These are phyloP conservation scores for Odontamblyopus rebecca DNA, from an alignment of 2,797 vertebrate genomes.

Conservation along the genomic window DNA sequence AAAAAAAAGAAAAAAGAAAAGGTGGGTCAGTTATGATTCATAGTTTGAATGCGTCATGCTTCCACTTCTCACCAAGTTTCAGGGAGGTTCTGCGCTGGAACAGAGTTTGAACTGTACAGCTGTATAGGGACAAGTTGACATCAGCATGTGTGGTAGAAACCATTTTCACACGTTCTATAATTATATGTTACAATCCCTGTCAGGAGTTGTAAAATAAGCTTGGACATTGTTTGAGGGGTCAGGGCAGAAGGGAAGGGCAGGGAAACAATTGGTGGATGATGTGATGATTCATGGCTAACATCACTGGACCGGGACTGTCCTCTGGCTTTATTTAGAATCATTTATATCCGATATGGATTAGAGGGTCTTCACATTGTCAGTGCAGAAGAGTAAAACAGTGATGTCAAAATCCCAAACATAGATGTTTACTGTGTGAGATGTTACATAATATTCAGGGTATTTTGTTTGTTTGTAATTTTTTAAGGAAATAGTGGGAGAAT, in stretches of 20 bases:
- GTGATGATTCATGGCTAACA: not conserved
- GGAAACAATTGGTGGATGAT: constrained; percentile 8
- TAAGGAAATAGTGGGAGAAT: too few relatives aligned
- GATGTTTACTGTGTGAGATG: not conserved
- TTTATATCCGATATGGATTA: not conserved
- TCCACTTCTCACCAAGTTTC: constrained; percentile 59
- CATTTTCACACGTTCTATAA: constrained; percentile 34
- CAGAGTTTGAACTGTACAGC: constrained; percentile 48
- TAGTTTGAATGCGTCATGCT: constrained; percentile 58
- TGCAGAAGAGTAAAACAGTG: not conserved
- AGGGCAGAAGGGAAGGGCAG: constrained; percentile 7
- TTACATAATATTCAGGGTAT: not conserved
- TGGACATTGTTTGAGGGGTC: constrained; percentile 11
- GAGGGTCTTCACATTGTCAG: not conserved
- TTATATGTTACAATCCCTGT: constrained; percentile 28
- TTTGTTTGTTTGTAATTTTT: too few relatives aligned
- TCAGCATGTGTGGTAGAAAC: constrained; percentile 32
- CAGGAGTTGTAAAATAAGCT: constrained; percentile 15
- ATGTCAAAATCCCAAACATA: not conserved
- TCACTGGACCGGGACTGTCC: not conserved
- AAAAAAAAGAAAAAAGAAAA: constrained; percentile 37
- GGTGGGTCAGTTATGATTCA: constrained; percentile 70
- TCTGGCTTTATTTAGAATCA: not conserved
- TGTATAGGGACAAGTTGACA: constrained; percentile 39
- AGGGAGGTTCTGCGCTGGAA: constrained; percentile 55